A percentile compares a stretch with the other conserved stretches of the same genome.
Evolutionary conservation across 2,797 vertebrate species (phyloP).

Genomic region (Notolepis coatsorum): DNA sequence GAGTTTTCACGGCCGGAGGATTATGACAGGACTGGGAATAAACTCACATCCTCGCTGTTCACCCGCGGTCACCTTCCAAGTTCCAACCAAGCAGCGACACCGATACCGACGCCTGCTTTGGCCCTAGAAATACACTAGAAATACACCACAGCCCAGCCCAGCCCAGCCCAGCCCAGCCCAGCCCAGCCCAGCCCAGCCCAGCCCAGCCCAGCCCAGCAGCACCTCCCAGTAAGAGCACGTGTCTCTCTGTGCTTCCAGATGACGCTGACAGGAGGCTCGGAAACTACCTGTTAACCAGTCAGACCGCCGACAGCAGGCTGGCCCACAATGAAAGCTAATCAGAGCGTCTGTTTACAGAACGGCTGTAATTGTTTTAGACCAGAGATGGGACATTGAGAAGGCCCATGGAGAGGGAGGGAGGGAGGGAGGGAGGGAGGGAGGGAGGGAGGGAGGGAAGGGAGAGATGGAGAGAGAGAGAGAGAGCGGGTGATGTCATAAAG

Average conservation of each 20-base stretch:
- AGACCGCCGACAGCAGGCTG: slow-evolving; percentile 26
- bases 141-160: too few relatives aligned
- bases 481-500: slow-evolving; percentile 53
- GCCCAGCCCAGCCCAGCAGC: slow-evolving; percentile 9
- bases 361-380: slow-evolving; percentile 34
- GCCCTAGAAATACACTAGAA: too few relatives aligned
- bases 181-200: too few relatives aligned
- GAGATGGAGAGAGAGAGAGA: too few relatives aligned
- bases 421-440: too few relatives aligned
- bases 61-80: too few relatives aligned
- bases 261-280: slow-evolving; percentile 26
- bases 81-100: too few relatives aligned
- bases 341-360: slow-evolving; percentile 43
- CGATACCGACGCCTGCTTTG: too few relatives aligned
- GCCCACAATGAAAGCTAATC: slow-evolving; percentile 30
- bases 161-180: too few relatives aligned
- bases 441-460: too few relatives aligned
- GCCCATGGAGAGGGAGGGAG: slow-evolving; percentile 35
- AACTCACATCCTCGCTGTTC: too few relatives aligned
- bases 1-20: neutral
- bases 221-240: slow-evolving; percentile 28
- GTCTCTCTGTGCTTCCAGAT: slow-evolving; percentile 37
- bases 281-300: slow-evolving; percentile 49
- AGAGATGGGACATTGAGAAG: slow-evolving; percentile 47
- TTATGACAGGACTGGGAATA: slow-evolving; percentile 13